Evolutionary conservation across 2,888 invertebrate genomes (phyloP).

Genomic region (Halictus ligatus): DNA sequence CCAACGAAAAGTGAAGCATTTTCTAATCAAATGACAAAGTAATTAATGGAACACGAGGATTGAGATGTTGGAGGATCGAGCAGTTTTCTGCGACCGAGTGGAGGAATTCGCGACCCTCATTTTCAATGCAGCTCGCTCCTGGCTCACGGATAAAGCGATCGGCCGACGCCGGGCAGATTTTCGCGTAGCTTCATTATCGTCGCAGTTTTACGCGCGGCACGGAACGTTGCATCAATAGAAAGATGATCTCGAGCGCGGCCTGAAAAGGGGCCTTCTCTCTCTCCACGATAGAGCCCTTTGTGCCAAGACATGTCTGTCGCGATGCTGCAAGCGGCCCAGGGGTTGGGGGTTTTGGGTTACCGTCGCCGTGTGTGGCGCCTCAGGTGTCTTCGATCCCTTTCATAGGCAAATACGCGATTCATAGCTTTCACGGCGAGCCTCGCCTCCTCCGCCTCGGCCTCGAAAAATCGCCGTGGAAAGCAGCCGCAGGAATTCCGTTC

Average conservation of each 20-base stretch:
- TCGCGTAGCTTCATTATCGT: constrained; percentile 64
- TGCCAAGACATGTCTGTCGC: constrained; percentile 79
- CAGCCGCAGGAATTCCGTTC: constrained; percentile 34
- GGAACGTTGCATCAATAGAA: constrained; percentile 78
- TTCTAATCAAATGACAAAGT: background rate
- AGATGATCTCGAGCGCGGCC: constrained; percentile 77
- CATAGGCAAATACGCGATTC: constrained; percentile 80
- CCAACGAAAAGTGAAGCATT: background rate
- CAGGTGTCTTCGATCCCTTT: constrained; percentile 81
- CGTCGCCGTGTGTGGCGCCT: constrained; percentile 83
- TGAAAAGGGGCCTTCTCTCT: constrained; percentile 67
- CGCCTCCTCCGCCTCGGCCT: constrained; percentile 27
- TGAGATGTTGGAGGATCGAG: background rate
- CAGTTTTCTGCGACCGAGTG: background rate
- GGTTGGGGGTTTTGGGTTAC: constrained; percentile 80
- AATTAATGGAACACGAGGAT: background rate
- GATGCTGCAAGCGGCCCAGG: constrained; percentile 65
- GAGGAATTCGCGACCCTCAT: constrained; percentile 8
- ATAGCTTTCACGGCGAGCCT: constrained; percentile 65
- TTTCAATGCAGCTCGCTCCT: constrained; percentile 7
- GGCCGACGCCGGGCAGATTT: constrained; percentile 25
- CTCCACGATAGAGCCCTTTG: constrained; percentile 72
- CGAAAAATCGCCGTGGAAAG: constrained; percentile 38
- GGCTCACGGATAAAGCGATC: constrained; percentile 26
- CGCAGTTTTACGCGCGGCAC: constrained; percentile 60